A percentile compares a stretch with the other conserved stretches of the same genome.
Conservation (phyloP, 1,140 invertebrate species). For the Drosophila bocki region DNA sequence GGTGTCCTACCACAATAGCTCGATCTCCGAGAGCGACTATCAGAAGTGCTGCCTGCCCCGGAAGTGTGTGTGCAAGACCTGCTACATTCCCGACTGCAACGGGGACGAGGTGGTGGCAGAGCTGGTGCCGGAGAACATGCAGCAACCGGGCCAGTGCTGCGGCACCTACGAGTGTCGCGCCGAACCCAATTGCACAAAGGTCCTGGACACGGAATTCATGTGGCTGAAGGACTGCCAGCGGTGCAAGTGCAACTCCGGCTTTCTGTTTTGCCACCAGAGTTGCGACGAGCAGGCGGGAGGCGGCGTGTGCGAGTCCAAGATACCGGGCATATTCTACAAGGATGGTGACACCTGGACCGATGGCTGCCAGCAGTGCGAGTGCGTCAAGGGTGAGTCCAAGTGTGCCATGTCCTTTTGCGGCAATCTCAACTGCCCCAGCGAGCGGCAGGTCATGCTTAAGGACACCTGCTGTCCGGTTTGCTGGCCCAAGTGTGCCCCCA, state of each 20-base stretch:
- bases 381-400: conserved; percentile 68
- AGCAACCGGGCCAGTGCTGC: conserved; percentile 75
- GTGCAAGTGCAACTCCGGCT: conserved; percentile 63
- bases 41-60: conserved; percentile 67
- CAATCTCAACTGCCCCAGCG: conserved; percentile 64
- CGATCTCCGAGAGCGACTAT: conserved; percentile 54
- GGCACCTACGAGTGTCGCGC: conserved; percentile 65
- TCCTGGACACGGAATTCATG: conserved; percentile 58
- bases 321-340: conserved; percentile 60
- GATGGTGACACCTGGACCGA: conserved; percentile 74
- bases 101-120: conserved; percentile 63
- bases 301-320: conserved; percentile 70
- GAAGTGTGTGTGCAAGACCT: conserved; percentile 77
- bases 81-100: conserved; percentile 71
- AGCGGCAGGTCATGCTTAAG: conserved; percentile 70
- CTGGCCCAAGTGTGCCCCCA: conserved; percentile 69
- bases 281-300: conserved; percentile 65
- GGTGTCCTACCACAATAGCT: conserved; percentile 32
- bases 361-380: conserved; percentile 73
- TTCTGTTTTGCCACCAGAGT: conserved; percentile 64
- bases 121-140: conserved; percentile 59
- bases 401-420: conserved; percentile 69
- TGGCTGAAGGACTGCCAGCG: conserved; percentile 74
- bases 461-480: conserved; percentile 76
- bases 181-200: conserved; percentile 71